Conservation (phyloP, 35 echinoderm and acorn worm species). For the Stichopus chloronotus region DNA sequence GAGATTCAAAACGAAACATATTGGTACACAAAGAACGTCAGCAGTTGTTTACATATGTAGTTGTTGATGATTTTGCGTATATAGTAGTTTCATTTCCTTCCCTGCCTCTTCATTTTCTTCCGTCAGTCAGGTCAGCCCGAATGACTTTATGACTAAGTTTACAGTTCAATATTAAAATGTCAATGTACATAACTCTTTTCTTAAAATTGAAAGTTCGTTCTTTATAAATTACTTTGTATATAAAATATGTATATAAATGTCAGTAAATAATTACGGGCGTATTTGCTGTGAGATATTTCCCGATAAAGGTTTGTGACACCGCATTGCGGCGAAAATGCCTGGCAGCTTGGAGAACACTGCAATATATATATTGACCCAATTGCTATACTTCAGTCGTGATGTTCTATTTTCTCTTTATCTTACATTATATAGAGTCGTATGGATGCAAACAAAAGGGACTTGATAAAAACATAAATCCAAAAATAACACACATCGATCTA, state of each 20-base stretch:
- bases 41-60: no score
- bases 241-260: conserved; percentile 28
- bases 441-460: no score
- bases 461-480: no score
- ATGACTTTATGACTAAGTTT: no score
- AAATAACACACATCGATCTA: no score
- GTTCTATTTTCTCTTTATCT: not conserved
- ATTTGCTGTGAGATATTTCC: conserved; percentile 17
- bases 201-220: conserved; percentile 17
- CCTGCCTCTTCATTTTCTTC: no score
- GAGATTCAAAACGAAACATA: no score
- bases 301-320: not conserved
- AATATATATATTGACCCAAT: not conserved
- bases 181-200: conserved; percentile 31
- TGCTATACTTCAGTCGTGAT: not conserved
- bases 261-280: not conserved
- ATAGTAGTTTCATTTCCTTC: no score
- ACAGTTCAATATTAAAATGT: not conserved
- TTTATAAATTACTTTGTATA: not conserved
- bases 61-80: no score
- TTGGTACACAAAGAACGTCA: no score
- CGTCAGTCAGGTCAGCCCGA: no score
- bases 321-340: not conserved
- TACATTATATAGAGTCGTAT: not conserved
- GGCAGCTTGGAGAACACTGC: not conserved